Evolutionary conservation across 2,888 invertebrate species (phyloP).

Genomic region (Odontocolon sp.): DNA sequence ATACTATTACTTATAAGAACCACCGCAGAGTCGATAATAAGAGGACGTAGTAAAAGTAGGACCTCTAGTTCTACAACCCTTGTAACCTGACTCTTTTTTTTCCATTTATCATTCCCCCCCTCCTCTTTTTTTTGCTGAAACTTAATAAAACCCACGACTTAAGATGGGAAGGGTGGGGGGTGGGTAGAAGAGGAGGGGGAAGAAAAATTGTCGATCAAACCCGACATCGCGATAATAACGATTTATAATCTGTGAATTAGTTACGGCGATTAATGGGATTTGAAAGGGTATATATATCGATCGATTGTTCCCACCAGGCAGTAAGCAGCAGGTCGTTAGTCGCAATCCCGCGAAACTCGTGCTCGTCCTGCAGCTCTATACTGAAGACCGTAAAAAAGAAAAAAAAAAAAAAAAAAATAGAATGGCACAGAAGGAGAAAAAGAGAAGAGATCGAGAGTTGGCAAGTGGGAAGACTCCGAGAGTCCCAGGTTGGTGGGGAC

Average conservation of each 20-base stretch:
- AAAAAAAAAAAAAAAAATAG: slow-evolving; percentile 17
- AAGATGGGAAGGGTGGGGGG: no score
- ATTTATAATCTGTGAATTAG: slow-evolving; percentile 25
- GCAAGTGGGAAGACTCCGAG: slow-evolving; percentile 38
- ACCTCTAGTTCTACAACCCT: slow-evolving; percentile 42
- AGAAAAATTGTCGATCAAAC: background rate
- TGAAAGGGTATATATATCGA: slow-evolving; percentile 27
- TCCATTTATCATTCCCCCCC: slow-evolving; percentile 18
- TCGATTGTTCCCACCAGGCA: slow-evolving; percentile 37
- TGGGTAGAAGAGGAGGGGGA: background rate
- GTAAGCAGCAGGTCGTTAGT: slow-evolving; percentile 45
- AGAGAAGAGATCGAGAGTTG: slow-evolving; percentile 22
- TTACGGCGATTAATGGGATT: slow-evolving; percentile 33
- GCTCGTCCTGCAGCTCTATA: slow-evolving; percentile 4
- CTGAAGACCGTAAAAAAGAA: background rate
- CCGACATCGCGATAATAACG: background rate
- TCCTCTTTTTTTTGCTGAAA: background rate
- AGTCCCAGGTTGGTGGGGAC: slow-evolving; percentile 13
- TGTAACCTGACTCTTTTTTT: slow-evolving; percentile 7
- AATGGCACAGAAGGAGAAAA: slow-evolving; percentile 26
- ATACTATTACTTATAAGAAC: background rate
- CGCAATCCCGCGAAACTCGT: slow-evolving; percentile 44
- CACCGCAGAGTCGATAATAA: background rate
- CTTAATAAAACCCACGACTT: background rate
- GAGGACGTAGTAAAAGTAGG: slow-evolving; percentile 1